Evolutionary conservation across 2,113 vertebrate species (phyloP).

Genomic region (cat (Felis catus)): F.catus_Fca126_mat1.0 CM031424.1:91234001-91234500

Average conservation of each 20-base stretch:
- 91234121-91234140: not conserved
- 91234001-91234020: not conserved
- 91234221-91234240: not conserved
- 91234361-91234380: rapidly evolving
- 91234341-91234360: rapidly evolving
- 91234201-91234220: not conserved
- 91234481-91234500: not conserved
- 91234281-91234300: too few species aligned
- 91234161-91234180: not conserved
- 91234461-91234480: not conserved
- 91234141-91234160: not conserved
- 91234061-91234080: not conserved
- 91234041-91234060: not conserved
- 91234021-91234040: not conserved
- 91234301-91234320: not conserved
- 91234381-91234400: not conserved
- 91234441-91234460: rapidly evolving
- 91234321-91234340: not conserved
- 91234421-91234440: rapidly evolving
- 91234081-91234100: not conserved
- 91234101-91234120: not conserved
- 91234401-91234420: not conserved
- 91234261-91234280: not conserved
- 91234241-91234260: not conserved
- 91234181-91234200: not conserved